Conservation (phyloP, 2,888 invertebrate species). For the Dichetophora obliterata region DNA sequence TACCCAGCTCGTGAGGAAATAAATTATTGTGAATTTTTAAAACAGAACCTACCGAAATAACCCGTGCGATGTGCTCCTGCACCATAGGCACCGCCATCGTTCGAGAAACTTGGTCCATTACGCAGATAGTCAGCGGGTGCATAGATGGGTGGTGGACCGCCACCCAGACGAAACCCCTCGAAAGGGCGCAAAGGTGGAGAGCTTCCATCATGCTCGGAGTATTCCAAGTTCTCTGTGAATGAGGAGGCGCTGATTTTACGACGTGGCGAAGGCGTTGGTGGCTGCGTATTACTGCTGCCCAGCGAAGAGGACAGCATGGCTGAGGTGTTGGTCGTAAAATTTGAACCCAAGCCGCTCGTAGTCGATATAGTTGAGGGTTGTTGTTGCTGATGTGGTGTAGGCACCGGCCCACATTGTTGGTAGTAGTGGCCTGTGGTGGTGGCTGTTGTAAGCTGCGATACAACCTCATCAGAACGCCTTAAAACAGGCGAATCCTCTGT, state of each 20-base stretch:
- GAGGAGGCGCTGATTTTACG: slow-evolving; percentile 81
- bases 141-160: slow-evolving; percentile 60
- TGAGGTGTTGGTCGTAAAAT: slow-evolving; percentile 69
- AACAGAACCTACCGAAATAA: slow-evolving; percentile 64
- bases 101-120: slow-evolving; percentile 65
- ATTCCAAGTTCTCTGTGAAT: slow-evolving; percentile 74
- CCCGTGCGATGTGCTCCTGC: slow-evolving; percentile 61
- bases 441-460: slow-evolving; percentile 34
- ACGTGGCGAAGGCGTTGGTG: slow-evolving; percentile 78
- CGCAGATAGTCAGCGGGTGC: slow-evolving; percentile 62
- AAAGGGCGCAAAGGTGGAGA: slow-evolving; percentile 55
- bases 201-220: slow-evolving; percentile 48
- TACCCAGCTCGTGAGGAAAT: too few species aligned
- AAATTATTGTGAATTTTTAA: not conserved
- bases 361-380: slow-evolving; percentile 72
- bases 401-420: slow-evolving; percentile 36
- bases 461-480: not conserved
- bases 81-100: slow-evolving; percentile 60
- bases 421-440: slow-evolving; percentile 40
- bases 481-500: slow-evolving; percentile 36
- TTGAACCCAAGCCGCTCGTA: slow-evolving; percentile 72
- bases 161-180: slow-evolving; percentile 61
- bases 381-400: slow-evolving; percentile 64
- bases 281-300: slow-evolving; percentile 69
- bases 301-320: slow-evolving; percentile 67